A percentile compares a stretch with the other conserved stretches of the same genome.
These are phyloP conservation scores for Centroberyx gerrardi DNA, from an alignment of 2,797 vertebrate species.

Conservation along the genomic window DNA sequence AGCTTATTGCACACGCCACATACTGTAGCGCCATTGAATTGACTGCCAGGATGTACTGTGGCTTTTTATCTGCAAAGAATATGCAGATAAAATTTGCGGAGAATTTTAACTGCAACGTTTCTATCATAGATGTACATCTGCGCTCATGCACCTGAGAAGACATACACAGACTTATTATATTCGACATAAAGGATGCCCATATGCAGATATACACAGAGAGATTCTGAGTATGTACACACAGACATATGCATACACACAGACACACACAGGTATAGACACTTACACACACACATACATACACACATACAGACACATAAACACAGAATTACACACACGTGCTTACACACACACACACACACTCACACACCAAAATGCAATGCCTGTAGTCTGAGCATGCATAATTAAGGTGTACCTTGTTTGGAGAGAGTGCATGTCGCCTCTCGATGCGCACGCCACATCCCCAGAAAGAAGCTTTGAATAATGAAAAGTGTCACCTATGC, in stretches of 20 bases:
- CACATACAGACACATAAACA: slow-evolving; percentile 35
- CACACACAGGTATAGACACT: slow-evolving; percentile 6
- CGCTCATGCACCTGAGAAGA: slow-evolving; percentile 1
- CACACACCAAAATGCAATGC: slow-evolving; percentile 78
- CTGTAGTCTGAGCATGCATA: slow-evolving; percentile 86
- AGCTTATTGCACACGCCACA: slow-evolving; percentile 15
- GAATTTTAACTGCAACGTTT: slow-evolving; percentile 8
- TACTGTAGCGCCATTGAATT: background rate
- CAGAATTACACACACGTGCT: slow-evolving; percentile 29
- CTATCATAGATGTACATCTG: slow-evolving; percentile 3
- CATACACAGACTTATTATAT: slow-evolving; percentile 3
- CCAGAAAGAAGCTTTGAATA: slow-evolving; percentile 88
- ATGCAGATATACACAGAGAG: slow-evolving; percentile 16
- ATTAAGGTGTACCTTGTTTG: slow-evolving; percentile 87
- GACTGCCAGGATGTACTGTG: background rate
- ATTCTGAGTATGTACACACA: slow-evolving; percentile 2
- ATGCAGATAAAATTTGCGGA: background rate
- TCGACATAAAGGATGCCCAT: slow-evolving; percentile 15
- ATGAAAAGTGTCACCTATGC: slow-evolving; percentile 89
- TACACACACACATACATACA: slow-evolving; percentile 10
- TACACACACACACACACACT: slow-evolving; percentile 42
- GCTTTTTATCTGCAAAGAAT: slow-evolving; percentile 1
- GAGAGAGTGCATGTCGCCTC: slow-evolving; percentile 86
- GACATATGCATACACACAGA: slow-evolving; percentile 49
- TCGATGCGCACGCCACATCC: slow-evolving; percentile 83